Base-by-base conservation (phyloP, 2,113 vertebrate species). In the Channa argus region DNA sequence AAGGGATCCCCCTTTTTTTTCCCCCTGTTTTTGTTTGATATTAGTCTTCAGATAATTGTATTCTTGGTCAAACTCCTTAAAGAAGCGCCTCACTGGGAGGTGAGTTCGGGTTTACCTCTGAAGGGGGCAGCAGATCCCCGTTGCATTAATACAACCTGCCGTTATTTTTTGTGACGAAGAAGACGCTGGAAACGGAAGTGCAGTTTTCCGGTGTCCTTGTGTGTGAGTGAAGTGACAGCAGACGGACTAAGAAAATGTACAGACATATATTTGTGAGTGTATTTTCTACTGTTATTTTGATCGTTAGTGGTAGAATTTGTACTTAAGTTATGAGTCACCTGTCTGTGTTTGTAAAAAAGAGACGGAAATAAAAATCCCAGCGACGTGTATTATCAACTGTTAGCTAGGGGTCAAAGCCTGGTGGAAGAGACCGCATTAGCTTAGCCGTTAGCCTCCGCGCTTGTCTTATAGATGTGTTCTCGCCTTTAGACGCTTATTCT, bases 201-300 rank as follows among this genome's bases (percentile, higher is more conserved):
- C 7, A 78, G 11, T 14, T 9, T 43, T 83, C 49, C 55, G 44
- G 80, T 89, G 91, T 72, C 91, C 91, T 91, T 92, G 91, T 69
- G 75, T 7, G 8, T 12, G 11, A 55, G 8, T 38, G 6, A 7
- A 41, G 2, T 14, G 24, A 14, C 34, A 38, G 15, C 4, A 5
- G 12, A 55, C 49, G 5, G 7, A 44, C 11, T 1, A 8, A 9
- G 1, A 82, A 38, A 53, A 92, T 92, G 91, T 87, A 52, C 55
- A 86, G 85, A 63, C 54, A 85, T n/a, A 4, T 90, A 34, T 70
- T 78, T 46, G 91, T 89, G 49, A 89, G 89, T 86, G 2, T 6
- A 0, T 45, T 33, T 45, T 2, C 2, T 1, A 0, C 1, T 41
- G 9, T 3, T 0, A 47, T 0, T 33, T 5, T 0, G 0, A 0